Base-by-base conservation (phyloP, 2,113 vertebrate species). In the Brachionichthys hirsutus region DNA sequence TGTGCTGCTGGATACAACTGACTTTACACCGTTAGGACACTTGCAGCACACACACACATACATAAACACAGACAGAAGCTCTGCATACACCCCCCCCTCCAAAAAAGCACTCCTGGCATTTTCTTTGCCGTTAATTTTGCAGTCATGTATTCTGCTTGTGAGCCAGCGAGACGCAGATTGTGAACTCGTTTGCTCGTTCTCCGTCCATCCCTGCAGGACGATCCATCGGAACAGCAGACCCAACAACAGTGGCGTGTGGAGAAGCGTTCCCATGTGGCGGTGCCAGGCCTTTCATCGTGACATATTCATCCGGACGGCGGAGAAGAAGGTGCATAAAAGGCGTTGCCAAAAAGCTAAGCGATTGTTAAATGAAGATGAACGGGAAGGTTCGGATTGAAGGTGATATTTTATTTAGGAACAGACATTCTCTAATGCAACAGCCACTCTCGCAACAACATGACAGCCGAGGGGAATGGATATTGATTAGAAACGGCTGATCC, bases 311-410 rank as follows among this genome's bases (percentile, higher is more conserved):
- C 81, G 49, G 50, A 68, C 77, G 40, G 10, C 35, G 56, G 77
- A 58, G 74, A 75, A 72, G 57, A 64, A 51, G 57, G 52, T 41
- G 76, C 64, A 75, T 87, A 82, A 89, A 89, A 82, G 73, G 46
- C 60, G 78, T 77, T 77, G 78, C 79, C 80, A 83, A 71, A n/a
- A 82, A 84, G 82, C 54, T 36, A 75, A 77, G 75, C 43, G 58
- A 81, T 78, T 84, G 79, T 81, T 82, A 87, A 89, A 91, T 90
- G 86, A 91, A 90, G 89, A 92, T 88, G 81, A 89, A 92, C 89
- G 83, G 51, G 70, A 55, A 66, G 74, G 65, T 79, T 88, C 88
- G 73, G 75, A 85, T 68, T 87, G 86, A 90, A 90, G 90, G 89
- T 91, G 89, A 90, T 89, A 87, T 90, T 90, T 90, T 89, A 88